These are phyloP conservation scores for Amphimallon solstitiale DNA, from an alignment of 2,888 invertebrate genomes.

Conservation along the genomic window DNA sequence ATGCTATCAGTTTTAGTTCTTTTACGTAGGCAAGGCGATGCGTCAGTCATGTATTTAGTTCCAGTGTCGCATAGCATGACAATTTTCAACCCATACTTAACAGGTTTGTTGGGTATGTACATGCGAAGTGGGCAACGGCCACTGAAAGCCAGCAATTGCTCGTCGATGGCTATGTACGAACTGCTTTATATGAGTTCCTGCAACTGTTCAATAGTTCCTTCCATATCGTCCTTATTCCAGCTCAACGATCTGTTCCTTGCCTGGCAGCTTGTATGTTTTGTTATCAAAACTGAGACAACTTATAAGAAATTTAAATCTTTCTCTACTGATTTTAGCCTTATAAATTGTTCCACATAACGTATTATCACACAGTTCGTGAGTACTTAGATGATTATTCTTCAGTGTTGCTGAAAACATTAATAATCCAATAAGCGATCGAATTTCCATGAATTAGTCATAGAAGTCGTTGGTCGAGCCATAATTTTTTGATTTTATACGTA, in stretches of 20 bases:
- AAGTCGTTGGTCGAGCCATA: no score
- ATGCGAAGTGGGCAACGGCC: slow-evolving; percentile 50
- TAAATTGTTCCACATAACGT: neutral
- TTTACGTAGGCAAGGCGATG: slow-evolving; percentile 52
- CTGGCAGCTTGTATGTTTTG: neutral
- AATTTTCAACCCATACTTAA: slow-evolving; percentile 55
- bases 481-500: no score
- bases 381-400: no score
- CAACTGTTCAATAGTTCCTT: neutral
- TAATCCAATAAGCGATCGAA: no score
- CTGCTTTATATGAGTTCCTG: slow-evolving; percentile 2
- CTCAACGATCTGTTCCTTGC: no score
- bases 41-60: slow-evolving; percentile 52
- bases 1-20: slow-evolving; percentile 37
- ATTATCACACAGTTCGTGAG: neutral
- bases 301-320: neutral
- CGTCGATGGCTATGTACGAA: neutral
- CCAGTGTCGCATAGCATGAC: slow-evolving; percentile 51
- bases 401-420: no score
- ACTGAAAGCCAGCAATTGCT: slow-evolving; percentile 50
- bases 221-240: no score
- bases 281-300: neutral
- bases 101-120: slow-evolving; percentile 54
- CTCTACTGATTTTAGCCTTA: neutral
- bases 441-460: no score